phyloP scores from a whole-genome alignment of 2,113 vertebrate species.

The Triplophysa tibetana region DNA sequence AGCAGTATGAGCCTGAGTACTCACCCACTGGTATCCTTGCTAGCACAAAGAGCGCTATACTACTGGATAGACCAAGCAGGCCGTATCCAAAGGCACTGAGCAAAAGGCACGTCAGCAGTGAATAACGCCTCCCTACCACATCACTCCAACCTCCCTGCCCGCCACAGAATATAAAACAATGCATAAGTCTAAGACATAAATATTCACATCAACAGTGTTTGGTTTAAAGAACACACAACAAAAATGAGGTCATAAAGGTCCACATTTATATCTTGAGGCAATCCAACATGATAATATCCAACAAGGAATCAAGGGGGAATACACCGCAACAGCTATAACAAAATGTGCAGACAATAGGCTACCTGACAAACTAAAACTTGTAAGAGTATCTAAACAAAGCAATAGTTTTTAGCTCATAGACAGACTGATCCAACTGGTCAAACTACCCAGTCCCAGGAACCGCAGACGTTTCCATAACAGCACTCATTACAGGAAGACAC shows the following conservation, averaged over 20 bases:
- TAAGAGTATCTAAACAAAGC: too few relatives aligned
- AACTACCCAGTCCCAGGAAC: background rate
- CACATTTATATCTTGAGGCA: too few relatives aligned
- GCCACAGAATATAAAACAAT: constrained; percentile 35
- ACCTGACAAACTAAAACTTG: too few relatives aligned
- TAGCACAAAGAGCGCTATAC: constrained; percentile 81
- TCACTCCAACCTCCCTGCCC: constrained; percentile 96
- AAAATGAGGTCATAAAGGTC: too few relatives aligned
- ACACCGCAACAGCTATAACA: too few relatives aligned
- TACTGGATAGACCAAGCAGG: constrained; percentile 85
- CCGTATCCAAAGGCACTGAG: constrained; percentile 87
- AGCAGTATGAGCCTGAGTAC: constrained; percentile 46
- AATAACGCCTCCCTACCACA: constrained; percentile 82
- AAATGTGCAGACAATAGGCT: too few relatives aligned
- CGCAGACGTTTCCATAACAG: constrained; percentile 21
- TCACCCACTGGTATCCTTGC: constrained; percentile 90
- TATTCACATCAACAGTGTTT: background rate
- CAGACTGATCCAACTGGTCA: constrained; percentile 14
- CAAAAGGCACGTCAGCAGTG: constrained; percentile 86
- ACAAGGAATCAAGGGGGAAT: too few relatives aligned
- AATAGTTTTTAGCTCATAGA: background rate
- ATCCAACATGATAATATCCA: too few relatives aligned
- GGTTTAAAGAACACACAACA: too few relatives aligned
- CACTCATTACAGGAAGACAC: constrained; percentile 10
- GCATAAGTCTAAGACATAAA: background rate